Evolutionary conservation across 2,797 vertebrate species (phyloP).

Genomic region (Cygnus olor): DNA sequence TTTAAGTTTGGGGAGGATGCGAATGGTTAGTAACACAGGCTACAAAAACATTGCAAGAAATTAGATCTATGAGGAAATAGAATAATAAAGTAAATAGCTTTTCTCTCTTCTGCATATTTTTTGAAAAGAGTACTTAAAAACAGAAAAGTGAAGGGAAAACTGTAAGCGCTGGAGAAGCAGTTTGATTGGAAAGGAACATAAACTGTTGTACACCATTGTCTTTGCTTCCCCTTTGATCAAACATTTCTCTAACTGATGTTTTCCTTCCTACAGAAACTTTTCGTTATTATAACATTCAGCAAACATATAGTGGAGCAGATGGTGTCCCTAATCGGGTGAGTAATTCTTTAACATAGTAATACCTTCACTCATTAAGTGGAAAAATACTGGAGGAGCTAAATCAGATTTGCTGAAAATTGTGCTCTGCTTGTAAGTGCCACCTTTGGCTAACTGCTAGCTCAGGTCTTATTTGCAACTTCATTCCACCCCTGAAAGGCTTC

Average conservation of each 20-base stretch:
- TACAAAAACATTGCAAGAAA: conserved; percentile 33
- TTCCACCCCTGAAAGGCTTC: neutral
- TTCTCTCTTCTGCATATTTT: neutral
- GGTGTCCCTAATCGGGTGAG: conserved; percentile 94
- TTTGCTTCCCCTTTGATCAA: neutral
- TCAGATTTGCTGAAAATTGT: neutral
- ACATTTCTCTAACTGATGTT: conserved; percentile 55
- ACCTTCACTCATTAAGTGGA: conserved; percentile 46
- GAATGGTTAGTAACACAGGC: conserved; percentile 12
- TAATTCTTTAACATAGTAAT: conserved; percentile 76
- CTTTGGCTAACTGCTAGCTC: neutral
- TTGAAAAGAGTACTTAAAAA: neutral
- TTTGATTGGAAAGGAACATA: neutral
- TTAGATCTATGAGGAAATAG: neutral
- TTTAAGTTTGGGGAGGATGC: conserved; percentile 32
- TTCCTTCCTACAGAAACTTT: conserved; percentile 89
- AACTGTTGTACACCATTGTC: neutral
- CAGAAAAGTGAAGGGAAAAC: neutral
- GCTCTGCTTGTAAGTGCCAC: neutral
- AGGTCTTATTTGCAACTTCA: neutral
- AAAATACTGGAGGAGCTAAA: conserved; percentile 38
- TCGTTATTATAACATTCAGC: conserved; percentile 93
- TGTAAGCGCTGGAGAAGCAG: neutral
- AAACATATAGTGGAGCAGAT: conserved; percentile 94
- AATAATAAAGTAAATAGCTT: neutral